Conservation (phyloP, 2,797 vertebrate species). For the Urophycis tenuis region DNA sequence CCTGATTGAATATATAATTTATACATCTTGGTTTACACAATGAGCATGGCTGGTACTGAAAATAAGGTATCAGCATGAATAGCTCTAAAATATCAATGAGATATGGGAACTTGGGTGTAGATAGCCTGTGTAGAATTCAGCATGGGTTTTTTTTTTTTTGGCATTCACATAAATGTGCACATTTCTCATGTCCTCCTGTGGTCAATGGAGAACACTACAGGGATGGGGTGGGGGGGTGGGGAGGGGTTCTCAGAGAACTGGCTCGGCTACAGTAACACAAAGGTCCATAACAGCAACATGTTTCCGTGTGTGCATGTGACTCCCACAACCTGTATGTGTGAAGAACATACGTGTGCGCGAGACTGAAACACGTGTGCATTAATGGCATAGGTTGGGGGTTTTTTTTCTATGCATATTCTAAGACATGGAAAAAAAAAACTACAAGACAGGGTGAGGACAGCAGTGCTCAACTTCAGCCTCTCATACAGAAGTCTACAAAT, state of each 20-base stretch:
- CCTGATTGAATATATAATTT: background rate
- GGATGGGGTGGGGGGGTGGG: too few relatives aligned
- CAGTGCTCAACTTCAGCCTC: slow-evolving; percentile 3
- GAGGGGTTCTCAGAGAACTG: background rate
- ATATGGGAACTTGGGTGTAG: background rate
- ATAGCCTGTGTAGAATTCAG: background rate
- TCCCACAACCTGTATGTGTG: background rate
- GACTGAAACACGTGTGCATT: background rate
- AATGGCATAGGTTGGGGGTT: background rate
- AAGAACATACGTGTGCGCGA: background rate
- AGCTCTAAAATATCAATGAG: background rate
- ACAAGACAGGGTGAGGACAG: background rate
- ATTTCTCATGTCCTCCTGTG: background rate
- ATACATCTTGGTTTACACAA: background rate
- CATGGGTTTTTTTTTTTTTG: background rate
- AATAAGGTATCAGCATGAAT: background rate
- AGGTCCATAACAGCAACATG: background rate
- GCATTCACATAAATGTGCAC: slow-evolving; percentile 1
- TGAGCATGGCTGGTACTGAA: background rate
- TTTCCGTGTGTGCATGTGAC: background rate
- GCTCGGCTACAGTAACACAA: slow-evolving; percentile 1
- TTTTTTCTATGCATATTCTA: background rate
- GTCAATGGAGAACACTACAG: background rate
- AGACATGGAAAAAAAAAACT: background rate
- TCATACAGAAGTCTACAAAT: slow-evolving; percentile 36